Evolutionary conservation across 2,888 invertebrate species (phyloP), one percentile per base, ranked within the genome.

Genomic region (Sphecodes monilicornis): DNA sequence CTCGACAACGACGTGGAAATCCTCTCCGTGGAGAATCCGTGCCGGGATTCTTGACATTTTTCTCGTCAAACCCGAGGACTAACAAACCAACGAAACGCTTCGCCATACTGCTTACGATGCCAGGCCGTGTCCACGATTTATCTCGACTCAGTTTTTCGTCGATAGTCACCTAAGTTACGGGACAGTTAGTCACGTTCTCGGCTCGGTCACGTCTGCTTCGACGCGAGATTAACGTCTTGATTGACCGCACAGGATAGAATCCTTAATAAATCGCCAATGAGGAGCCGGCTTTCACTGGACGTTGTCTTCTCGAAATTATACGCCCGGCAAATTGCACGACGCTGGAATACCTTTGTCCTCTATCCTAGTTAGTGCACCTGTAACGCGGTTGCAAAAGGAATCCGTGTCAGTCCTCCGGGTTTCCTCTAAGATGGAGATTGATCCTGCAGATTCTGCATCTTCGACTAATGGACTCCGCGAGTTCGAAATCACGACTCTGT

Each of bases 231-330:
- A 64, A 66, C 66, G 64, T 70, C 69, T 72, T 64, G 57, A 43
- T 32, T n/a, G 46, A 66, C 18, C 43, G 72, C 66, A 50, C 13
- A 71, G n/a, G 36, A 69, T 41, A 39, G 70, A 46, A 71, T 71
- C 43, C 43, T 29, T 32, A 46, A 71, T 71, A 71, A 46, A 46
- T 46, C 32, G 46, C 4, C 3, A 10, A 10, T 22, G 32, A 57
- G 22, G 13, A 26, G 32, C 57, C 74, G 74, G 80, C 80, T 82
- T 80, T 82, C 82, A 70, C 80, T 36, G 80, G 5, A 57, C 46
- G 57, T 79, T 73, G 32, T 29, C 60, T 43, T 60, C 73, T 60
- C 72, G 73, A 75, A 79, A 82, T 75, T 74, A 75, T 82, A 80
- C 22, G 68, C 64, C n/a, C 74, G 60, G 69, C 73, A 79, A 82